These are phyloP conservation scores for Gisinianus flammeolus DNA, from an alignment of 2,888 invertebrate genomes.

Conservation along the genomic window DNA sequence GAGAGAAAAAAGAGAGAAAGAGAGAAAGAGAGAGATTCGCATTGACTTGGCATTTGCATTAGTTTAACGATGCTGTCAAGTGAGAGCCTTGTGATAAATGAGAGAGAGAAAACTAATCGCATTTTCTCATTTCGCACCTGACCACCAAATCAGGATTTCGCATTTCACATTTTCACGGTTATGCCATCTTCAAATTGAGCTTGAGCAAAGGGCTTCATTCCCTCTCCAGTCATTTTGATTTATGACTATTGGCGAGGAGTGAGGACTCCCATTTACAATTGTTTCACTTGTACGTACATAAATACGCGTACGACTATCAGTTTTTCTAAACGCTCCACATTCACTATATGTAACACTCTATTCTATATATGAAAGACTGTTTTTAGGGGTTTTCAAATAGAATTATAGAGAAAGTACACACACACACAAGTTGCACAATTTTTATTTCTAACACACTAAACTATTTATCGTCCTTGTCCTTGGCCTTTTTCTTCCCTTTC, in stretches of 20 bases:
- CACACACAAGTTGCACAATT: too few relatives aligned
- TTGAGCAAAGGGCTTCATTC: not conserved
- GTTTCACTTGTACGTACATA: not conserved
- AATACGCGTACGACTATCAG: not conserved
- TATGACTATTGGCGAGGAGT: not conserved
- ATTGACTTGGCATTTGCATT: too few relatives aligned
- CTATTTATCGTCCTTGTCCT: too few relatives aligned
- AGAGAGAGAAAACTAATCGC: not conserved
- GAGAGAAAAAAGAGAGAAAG: too few relatives aligned
- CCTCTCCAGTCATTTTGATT: not conserved
- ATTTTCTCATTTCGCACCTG: not conserved
- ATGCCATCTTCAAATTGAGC: too few relatives aligned
- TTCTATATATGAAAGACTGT: not conserved
- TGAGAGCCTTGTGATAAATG: not conserved
- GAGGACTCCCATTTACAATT: not conserved
- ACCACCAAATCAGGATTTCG: constrained; percentile 1
- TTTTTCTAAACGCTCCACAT: not conserved
- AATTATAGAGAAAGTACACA: too few relatives aligned
- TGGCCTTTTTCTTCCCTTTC: too few relatives aligned
- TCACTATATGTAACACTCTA: not conserved
- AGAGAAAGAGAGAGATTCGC: too few relatives aligned
- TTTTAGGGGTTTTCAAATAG: too few relatives aligned
- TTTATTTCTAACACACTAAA: too few relatives aligned
- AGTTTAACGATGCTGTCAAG: not conserved
- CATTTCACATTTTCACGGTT: not conserved